Evolutionary conservation across 2,888 invertebrate species (phyloP), one percentile per base, ranked within the genome.

Genomic region (Drosophila emarginata): DNA sequence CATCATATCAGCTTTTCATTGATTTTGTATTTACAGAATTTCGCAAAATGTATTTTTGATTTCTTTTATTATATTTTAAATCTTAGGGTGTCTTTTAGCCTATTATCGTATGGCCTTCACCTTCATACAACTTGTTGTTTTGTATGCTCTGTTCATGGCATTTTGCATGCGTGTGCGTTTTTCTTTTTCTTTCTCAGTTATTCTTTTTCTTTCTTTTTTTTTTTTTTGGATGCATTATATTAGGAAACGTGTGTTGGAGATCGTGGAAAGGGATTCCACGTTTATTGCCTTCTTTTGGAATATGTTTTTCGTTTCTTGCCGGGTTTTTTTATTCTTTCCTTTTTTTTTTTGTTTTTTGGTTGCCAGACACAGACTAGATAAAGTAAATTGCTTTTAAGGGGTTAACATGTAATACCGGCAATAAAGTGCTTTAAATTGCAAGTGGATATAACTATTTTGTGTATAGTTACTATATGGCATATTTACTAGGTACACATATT

Each of bases 221-320:
- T 45, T 45, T 45, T 21, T 18, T 4, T 45, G 45, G 45, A 65
- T 81, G 85, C 79, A 84, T 82, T 84, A 81, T 84, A 82, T 84
- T 84, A 81, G 70, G 67, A 75, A 73, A 68, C 36, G 32, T 45
- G 45, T 45, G 45, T 18, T 11, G 18, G 18, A 50, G 39, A 59
- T 40, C 14, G 45, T 45, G 57, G 21, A 21, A 15, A 26, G 54
- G 36, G 39, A 7, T 52, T 54, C 11, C 23, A 37, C 57, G 59
- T 70, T 62, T 60, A 40, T 62, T 56, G 61, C 70, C 65, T 65
- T 59, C 58, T 64, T 68, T 28, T 14, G 58, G 72, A 73, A 76
- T 76, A 76, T 76, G 76, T 73, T 70, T 54, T 69, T 52, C 56
- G 21, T n/a, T 21, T 28, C 26, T 14, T n/a, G 53, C 6, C 18